Evolutionary conservation across 2,113 vertebrate genomes (phyloP).

Genomic region (Albula goreensis): DNA sequence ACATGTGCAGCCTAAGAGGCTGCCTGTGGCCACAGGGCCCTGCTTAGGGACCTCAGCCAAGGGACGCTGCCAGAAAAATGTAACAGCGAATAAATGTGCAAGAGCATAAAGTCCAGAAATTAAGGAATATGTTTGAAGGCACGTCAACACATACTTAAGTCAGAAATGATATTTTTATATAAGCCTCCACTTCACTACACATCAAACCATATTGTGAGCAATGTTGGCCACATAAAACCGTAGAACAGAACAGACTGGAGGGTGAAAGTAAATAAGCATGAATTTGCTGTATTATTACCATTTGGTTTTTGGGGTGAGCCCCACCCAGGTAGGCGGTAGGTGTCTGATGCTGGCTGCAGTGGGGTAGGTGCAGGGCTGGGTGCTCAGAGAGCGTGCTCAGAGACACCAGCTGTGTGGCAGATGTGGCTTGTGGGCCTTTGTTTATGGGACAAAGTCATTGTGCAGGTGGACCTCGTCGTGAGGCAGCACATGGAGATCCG

Average conservation of each 20-base stretch:
- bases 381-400: conserved; percentile 13
- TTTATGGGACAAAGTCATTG: conserved; percentile 34
- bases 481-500: conserved; percentile 23
- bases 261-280: too few species aligned
- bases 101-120: background rate
- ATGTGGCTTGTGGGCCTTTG: conserved; percentile 32
- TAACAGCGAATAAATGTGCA: background rate
- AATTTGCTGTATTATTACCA: too few species aligned
- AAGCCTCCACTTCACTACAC: background rate
- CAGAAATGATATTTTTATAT: too few species aligned
- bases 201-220: background rate
- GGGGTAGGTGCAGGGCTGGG: conserved; percentile 15
- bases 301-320: too few species aligned
- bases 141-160: background rate
- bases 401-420: conserved; percentile 51
- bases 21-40: background rate
- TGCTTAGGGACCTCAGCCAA: background rate
- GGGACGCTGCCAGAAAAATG: background rate
- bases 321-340: background rate
- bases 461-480: conserved; percentile 48
- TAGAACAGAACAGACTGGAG: too few species aligned
- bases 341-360: background rate
- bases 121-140: background rate
- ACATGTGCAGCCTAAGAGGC: background rate
- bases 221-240: too few species aligned